These are phyloP conservation scores for Euzetes globulus DNA, from an alignment of 2,888 invertebrate genomes.

Conservation along the genomic window DNA sequence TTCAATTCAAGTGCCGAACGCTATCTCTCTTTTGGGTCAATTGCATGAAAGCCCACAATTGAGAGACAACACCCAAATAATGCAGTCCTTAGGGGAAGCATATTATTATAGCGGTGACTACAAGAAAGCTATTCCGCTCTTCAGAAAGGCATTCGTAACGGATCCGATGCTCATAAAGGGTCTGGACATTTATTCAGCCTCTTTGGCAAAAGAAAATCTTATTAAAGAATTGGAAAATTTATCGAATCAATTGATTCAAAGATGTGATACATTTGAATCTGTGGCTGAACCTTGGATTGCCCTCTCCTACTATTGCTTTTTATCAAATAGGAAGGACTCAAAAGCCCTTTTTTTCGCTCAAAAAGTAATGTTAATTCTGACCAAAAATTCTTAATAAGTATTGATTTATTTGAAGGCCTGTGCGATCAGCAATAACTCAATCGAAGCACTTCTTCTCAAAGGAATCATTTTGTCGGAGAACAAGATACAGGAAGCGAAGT, in stretches of 20 bases:
- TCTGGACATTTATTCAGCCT: constrained; percentile 60
- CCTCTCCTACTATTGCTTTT: constrained; percentile 62
- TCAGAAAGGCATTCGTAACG: constrained; percentile 47
- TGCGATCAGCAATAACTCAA: constrained; percentile 57
- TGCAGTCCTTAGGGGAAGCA: constrained; percentile 64
- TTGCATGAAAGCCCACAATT: constrained; percentile 49
- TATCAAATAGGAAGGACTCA: constrained; percentile 52
- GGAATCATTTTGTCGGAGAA: constrained; percentile 60
- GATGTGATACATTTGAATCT: constrained; percentile 50
- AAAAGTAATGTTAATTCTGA: not conserved
- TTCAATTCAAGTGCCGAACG: constrained; percentile 7
- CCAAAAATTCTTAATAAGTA: not conserved
- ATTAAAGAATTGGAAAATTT: constrained; percentile 57
- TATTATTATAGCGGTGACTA: constrained; percentile 65
- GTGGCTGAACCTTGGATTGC: constrained; percentile 67
- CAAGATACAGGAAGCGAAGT: constrained; percentile 54
- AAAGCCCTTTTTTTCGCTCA: constrained; percentile 8
- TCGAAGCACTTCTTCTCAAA: constrained; percentile 66
- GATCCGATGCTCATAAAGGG: constrained; percentile 56
- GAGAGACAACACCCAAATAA: constrained; percentile 60
- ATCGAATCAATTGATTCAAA: constrained; percentile 51
- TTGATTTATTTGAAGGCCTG: constrained; percentile 51
- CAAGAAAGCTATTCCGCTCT: constrained; percentile 55
- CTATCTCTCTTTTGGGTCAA: constrained; percentile 42
- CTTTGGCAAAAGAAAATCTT: constrained; percentile 56